Evolutionary conservation across 2,797 vertebrate species (phyloP), one percentile per base, ranked within the genome.

Genomic region (Periophthalmus magnuspinnatus): DNA sequence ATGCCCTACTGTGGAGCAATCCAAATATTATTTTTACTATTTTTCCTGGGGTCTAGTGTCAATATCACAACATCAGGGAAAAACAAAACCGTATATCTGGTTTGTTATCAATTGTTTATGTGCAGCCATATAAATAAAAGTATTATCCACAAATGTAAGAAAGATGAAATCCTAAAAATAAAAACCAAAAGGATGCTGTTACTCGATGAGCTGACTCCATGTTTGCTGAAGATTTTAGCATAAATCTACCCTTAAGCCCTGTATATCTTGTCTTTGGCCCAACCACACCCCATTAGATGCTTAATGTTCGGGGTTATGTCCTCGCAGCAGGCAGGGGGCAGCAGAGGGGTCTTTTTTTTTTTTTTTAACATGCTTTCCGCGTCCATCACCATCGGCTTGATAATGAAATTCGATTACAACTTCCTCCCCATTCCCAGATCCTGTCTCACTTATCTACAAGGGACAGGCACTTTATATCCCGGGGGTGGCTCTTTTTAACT

Each of bases 341-440:
- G 67, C 70, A 55, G 65, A 75, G 60, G 55, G 22, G 75, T 41
- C 75, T 61, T 67, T 60, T 71, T 55, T 71, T 55, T 41, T 75
- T 61, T 67, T 60, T 71, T 55, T 71, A 55, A 59, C 75, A 58
- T 83, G 79, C 78, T 54, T 71, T 69, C 66, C 6, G 38, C 58
- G 36, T 81, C 75, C 66, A 63, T 71, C 71, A 22, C 6, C 10
- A 32, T 66, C 48, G 55, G 22, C 74, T 85, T 74, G 89, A 92
- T 93, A 91, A 90, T 84, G 86, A 86, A 90, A 90, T 92, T 91
- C 84, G 82, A 90, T 93, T 90, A 85, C 81, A 82, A 84, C 80
- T 78, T 78, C 73, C 86, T 84, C 68, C 75, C 75, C 74, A 69
- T 70, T 71, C 74, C 1, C 50, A 79, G 78, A 77, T 79, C 72